Percentiles rank a stretch among this genome's conserved stretches.
These are phyloP conservation scores for Glossophaga mutica DNA, from an alignment of 2,797 vertebrate genomes.

Conservation along the genomic window DNA sequence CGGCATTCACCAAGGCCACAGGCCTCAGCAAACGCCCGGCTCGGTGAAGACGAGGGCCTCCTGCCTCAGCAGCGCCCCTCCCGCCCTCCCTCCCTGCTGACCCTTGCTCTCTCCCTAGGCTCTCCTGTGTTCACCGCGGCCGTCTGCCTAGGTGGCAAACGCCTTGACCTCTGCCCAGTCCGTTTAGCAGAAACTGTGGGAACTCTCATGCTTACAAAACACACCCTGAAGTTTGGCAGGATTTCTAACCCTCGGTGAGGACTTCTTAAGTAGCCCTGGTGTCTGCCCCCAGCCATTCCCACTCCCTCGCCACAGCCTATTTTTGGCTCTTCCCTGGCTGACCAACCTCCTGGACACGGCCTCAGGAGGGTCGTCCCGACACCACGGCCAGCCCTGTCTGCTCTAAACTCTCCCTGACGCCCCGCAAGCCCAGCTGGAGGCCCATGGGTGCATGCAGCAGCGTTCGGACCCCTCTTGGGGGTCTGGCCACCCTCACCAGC, in stretches of 20 bases:
- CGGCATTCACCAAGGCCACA: fast-evolving
- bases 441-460: too few species aligned
- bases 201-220: neutral
- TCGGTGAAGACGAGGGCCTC: fast-evolving
- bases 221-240: neutral
- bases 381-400: neutral
- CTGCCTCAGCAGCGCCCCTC: neutral
- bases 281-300: neutral
- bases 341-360: neutral
- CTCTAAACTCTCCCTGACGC: neutral
- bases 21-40: neutral
- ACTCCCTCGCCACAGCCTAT: fast-evolving
- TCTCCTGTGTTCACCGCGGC: fast-evolving
- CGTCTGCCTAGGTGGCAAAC: neutral
- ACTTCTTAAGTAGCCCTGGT: neutral
- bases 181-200: neutral
- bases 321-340: neutral
- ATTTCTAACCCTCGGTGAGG: neutral
- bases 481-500: fast-evolving
- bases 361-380: neutral
- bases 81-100: fast-evolving
- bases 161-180: neutral
- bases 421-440: neutral
- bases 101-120: too few species aligned
- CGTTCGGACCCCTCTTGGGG: neutral